These are phyloP conservation scores for Wiebesia pumilae DNA, from an alignment of 1,140 invertebrate species.

Conservation along the genomic window DNA sequence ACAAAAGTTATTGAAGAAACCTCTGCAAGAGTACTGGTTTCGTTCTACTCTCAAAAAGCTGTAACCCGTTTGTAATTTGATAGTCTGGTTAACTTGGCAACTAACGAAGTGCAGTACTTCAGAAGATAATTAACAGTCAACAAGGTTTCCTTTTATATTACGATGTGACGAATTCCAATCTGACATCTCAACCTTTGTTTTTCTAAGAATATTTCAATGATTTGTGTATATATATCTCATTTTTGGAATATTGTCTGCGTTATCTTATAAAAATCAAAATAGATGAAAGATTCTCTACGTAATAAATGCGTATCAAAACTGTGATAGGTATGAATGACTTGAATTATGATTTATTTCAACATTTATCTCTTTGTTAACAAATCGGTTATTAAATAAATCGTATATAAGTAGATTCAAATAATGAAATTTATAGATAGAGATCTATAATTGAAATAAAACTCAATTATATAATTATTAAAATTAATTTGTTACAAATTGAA, in stretches of 20 bases:
- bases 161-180: background rate
- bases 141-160: background rate
- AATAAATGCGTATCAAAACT: too few relatives aligned
- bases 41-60: conserved; percentile 18
- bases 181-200: background rate
- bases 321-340: too few relatives aligned
- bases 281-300: background rate
- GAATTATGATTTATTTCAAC: too few relatives aligned
- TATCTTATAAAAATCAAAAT: background rate
- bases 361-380: too few relatives aligned
- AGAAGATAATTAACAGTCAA: background rate
- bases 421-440: too few relatives aligned
- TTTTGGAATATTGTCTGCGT: background rate
- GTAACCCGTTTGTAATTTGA: background rate
- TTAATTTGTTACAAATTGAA: too few relatives aligned
- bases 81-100: conserved; percentile 55
- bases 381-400: too few relatives aligned
- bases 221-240: background rate
- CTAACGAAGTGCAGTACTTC: background rate
- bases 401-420: too few relatives aligned
- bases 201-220: background rate
- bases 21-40: background rate
- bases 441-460: too few relatives aligned
- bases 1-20: background rate
- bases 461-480: too few relatives aligned